These are phyloP conservation scores for Takifugu bimaculatus DNA, from an alignment of 2,113 vertebrate genomes.

Conservation along the genomic window DNA sequence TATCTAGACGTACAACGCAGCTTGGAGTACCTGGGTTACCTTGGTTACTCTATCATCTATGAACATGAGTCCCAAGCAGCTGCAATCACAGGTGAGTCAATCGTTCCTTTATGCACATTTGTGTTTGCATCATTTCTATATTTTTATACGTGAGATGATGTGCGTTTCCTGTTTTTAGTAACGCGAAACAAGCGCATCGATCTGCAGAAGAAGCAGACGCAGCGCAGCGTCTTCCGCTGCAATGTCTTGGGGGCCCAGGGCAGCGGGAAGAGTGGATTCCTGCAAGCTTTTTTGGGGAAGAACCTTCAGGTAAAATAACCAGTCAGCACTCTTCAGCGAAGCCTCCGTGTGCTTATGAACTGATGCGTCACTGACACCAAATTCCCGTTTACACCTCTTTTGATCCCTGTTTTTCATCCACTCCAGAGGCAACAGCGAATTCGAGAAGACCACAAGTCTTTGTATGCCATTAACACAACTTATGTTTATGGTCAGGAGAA, in stretches of 20 bases:
- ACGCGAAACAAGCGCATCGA: conserved; percentile 97
- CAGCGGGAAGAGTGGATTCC: conserved; percentile 91
- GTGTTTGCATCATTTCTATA: not conserved
- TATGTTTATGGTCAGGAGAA: conserved; percentile 99
- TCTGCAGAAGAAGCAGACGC: conserved; percentile 97
- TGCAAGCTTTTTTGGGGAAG: conserved; percentile 89
- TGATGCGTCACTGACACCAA: too few relatives aligned
- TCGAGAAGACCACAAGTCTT: conserved; percentile 91
- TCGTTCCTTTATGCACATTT: not conserved
- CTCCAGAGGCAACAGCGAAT: conserved; percentile 75
- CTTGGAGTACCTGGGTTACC: conserved; percentile 93
- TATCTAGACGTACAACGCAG: conserved; percentile 96
- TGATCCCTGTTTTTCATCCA: conserved; percentile 5
- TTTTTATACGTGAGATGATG: not conserved
- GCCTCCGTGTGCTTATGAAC: too few relatives aligned
- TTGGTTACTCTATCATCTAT: conserved; percentile 94
- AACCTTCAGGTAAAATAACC: conserved; percentile 77
- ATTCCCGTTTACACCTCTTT: too few relatives aligned
- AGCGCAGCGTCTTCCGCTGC: conserved; percentile 94
- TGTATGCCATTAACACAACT: conserved; percentile 93
- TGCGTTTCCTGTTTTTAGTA: conserved; percentile 69
- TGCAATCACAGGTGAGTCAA: conserved; percentile 84
- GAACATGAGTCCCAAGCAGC: conserved; percentile 97
- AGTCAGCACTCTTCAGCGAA: not conserved
- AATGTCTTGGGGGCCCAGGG: conserved; percentile 86